phyloP scores from a whole-genome alignment of 2,113 vertebrate species.

The Bubo scandiacus region DNA sequence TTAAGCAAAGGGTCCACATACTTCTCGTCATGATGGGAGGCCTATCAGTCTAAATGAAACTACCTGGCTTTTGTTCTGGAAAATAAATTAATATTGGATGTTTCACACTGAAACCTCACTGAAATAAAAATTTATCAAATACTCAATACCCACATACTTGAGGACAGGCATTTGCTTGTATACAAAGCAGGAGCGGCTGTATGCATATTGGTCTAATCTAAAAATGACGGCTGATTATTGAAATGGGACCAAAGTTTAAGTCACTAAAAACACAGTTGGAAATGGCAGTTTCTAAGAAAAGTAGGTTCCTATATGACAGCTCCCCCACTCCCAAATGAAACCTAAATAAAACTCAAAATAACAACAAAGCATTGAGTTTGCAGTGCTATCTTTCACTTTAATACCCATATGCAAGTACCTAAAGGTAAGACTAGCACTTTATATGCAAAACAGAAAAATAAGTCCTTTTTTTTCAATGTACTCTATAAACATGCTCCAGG shows the following conservation, averaged over 20 bases:
- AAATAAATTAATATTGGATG: neutral
- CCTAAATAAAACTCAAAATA: neutral
- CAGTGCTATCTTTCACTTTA: neutral
- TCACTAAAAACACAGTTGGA: neutral
- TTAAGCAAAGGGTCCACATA: neutral
- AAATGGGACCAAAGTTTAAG: neutral
- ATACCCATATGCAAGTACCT: neutral
- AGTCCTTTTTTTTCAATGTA: neutral
- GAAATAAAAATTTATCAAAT: neutral
- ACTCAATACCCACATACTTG: neutral
- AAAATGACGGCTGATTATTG: neutral
- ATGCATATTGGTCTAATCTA: neutral
- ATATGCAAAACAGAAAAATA: neutral
- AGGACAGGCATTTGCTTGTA: neutral
- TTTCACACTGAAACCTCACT: neutral
- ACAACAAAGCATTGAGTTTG: neutral
- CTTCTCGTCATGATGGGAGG: rapidly evolving
- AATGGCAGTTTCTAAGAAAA: neutral
- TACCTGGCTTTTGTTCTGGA: neutral
- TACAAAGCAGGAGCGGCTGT: neutral
- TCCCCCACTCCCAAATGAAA: neutral
- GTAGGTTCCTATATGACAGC: neutral
- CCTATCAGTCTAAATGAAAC: neutral
- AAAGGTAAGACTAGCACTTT: neutral
- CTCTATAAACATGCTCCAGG: neutral